Percentiles rank a stretch among this genome's conserved stretches.
These are phyloP conservation scores for Formica aserva DNA, from an alignment of 2,888 invertebrate genomes.

Conservation along the genomic window DNA sequence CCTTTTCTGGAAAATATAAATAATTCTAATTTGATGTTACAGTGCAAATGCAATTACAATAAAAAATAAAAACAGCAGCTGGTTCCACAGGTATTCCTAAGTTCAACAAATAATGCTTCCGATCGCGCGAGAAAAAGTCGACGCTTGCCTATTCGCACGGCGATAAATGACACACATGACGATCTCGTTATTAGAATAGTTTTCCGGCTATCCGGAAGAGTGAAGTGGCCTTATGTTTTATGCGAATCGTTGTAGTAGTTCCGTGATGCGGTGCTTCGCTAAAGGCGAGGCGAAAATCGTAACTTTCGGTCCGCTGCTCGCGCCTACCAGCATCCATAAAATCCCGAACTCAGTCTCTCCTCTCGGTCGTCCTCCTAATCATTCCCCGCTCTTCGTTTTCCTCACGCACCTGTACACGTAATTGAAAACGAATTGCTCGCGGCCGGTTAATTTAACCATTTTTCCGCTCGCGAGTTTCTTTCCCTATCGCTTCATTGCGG, in stretches of 20 bases:
- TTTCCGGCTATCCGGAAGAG: constrained; percentile 45
- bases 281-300: constrained; percentile 65
- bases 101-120: neutral
- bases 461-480: constrained; percentile 48
- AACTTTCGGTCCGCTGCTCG: constrained; percentile 65
- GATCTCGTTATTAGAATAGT: constrained; percentile 54
- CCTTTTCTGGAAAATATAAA: neutral
- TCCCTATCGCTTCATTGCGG: neutral
- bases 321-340: constrained; percentile 59
- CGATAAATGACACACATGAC: constrained; percentile 28
- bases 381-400: neutral
- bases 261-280: constrained; percentile 52
- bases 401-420: constrained; percentile 44
- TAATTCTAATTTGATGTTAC: neutral
- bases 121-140: constrained; percentile 5
- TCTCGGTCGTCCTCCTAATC: constrained; percentile 3
- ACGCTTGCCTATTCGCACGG: constrained; percentile 15
- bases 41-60: neutral
- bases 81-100: neutral
- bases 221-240: constrained; percentile 60
- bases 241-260: constrained; percentile 58
- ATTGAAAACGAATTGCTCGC: constrained; percentile 55
- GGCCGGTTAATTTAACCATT: constrained; percentile 41
- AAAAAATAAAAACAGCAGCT: neutral
- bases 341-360: constrained; percentile 21